Evolutionary conservation across 2,113 vertebrate species (phyloP).

Genomic region (Bucco capensis): DNA sequence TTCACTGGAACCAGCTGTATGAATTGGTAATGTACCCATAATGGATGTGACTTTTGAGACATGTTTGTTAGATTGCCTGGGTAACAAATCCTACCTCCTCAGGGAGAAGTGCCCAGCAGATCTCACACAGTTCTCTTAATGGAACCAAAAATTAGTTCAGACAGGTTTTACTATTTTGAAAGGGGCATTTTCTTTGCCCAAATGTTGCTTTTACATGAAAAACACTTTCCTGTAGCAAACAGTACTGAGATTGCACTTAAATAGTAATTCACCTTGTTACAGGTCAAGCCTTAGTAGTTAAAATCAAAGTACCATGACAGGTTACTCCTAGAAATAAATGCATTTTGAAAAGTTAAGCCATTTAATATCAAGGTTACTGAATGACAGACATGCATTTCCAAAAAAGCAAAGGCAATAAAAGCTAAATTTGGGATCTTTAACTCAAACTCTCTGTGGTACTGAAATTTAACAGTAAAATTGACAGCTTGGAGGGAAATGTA

Average conservation of each 20-base stretch:
- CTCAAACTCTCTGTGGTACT: not conserved
- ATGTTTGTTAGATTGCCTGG: not conserved
- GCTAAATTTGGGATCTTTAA: not conserved
- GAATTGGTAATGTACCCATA: not conserved
- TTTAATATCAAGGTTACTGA: constrained; percentile 13
- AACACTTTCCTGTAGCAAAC: not conserved
- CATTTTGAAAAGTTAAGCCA: not conserved
- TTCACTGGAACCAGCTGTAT: not conserved
- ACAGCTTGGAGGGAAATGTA: not conserved
- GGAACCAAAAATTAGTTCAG: not conserved
- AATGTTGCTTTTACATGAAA: not conserved
- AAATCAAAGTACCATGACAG: not conserved
- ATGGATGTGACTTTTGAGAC: not conserved
- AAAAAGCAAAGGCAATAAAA: not conserved
- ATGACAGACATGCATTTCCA: not conserved
- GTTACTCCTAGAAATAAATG: not conserved
- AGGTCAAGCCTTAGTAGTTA: not conserved
- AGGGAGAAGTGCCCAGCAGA: not conserved
- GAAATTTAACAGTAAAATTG: not conserved
- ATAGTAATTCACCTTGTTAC: not conserved
- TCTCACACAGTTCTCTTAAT: not conserved
- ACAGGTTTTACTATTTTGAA: not conserved
- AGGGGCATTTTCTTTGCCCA: not conserved
- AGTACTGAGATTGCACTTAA: not conserved
- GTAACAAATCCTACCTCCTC: not conserved